Percentiles rank a stretch among this genome's conserved stretches.
Evolutionary conservation across 2,797 vertebrate genomes (phyloP).

Genomic region (Antennarius maculatus): DNA sequence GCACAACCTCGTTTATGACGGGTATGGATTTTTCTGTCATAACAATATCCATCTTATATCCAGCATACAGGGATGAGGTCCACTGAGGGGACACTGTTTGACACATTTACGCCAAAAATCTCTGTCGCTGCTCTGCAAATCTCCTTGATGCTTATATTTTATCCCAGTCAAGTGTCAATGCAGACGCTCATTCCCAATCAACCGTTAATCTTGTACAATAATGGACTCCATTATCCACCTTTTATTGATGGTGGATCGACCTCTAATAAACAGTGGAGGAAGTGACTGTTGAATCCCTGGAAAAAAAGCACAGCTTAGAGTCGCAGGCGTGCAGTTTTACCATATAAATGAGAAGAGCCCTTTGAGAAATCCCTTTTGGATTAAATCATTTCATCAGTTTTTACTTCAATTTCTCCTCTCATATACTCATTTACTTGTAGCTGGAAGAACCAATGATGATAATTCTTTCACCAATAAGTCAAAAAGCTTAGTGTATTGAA

Average conservation of each 20-base stretch:
- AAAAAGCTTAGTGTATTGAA: no score
- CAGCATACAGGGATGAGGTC: background rate
- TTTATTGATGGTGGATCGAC: background rate
- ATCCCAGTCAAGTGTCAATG: constrained; percentile 30
- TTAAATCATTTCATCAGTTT: no score
- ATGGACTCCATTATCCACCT: background rate
- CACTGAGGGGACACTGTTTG: no score
- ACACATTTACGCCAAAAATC: background rate
- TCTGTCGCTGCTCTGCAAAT: background rate
- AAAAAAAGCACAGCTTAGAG: no score
- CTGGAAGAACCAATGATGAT: no score
- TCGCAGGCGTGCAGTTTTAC: no score
- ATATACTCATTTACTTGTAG: no score
- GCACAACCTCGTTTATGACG: background rate
- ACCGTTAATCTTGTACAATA: background rate
- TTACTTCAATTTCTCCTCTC: no score
- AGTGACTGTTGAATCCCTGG: background rate
- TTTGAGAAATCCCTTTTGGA: no score
- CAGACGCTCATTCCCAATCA: constrained; percentile 15
- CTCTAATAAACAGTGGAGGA: background rate
- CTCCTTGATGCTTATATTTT: constrained; percentile 9
- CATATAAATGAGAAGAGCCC: no score
- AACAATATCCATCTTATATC: background rate
- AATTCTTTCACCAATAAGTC: no score
- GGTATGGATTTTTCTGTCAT: background rate